Evolutionary conservation across 2,113 vertebrate species (phyloP).

Genomic region (Arvicanthis niloticus): DNA sequence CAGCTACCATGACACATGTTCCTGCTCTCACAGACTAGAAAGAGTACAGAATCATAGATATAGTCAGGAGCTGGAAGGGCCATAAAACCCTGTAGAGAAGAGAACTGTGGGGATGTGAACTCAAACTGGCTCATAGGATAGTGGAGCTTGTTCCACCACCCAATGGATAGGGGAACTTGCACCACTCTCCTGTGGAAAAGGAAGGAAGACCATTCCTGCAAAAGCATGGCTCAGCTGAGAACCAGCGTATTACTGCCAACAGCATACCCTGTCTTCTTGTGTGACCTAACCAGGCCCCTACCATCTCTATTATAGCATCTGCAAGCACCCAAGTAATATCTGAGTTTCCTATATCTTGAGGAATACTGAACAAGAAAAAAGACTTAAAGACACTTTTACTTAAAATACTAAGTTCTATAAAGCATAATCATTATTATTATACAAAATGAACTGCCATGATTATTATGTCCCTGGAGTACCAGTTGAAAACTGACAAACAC

Average conservation of each 20-base stretch:
- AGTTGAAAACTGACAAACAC: not conserved
- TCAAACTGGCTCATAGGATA: not conserved
- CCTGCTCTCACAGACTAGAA: not conserved
- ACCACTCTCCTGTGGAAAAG: not conserved
- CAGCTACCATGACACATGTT: too few species aligned
- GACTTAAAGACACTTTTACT: not conserved
- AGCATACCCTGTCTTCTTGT: not conserved
- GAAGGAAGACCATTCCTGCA: not conserved
- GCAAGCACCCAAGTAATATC: not conserved
- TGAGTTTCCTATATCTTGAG: not conserved
- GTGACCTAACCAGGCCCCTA: not conserved
- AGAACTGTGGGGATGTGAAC: fast-evolving
- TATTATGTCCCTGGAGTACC: not conserved
- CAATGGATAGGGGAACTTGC: too few species aligned
- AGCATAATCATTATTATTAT: not conserved
- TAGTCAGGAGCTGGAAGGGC: not conserved
- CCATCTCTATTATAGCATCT: not conserved
- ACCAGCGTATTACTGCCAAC: fast-evolving
- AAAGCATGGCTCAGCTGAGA: not conserved
- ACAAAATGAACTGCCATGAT: not conserved
- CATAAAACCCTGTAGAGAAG: not conserved
- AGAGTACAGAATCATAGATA: not conserved
- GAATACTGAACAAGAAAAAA: conserved; percentile 31
- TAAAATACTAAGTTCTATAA: conserved; percentile 9
- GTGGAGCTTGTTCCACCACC: not conserved